Conservation (phyloP, 2,797 vertebrate species). For the Danionella dracula region DNA sequence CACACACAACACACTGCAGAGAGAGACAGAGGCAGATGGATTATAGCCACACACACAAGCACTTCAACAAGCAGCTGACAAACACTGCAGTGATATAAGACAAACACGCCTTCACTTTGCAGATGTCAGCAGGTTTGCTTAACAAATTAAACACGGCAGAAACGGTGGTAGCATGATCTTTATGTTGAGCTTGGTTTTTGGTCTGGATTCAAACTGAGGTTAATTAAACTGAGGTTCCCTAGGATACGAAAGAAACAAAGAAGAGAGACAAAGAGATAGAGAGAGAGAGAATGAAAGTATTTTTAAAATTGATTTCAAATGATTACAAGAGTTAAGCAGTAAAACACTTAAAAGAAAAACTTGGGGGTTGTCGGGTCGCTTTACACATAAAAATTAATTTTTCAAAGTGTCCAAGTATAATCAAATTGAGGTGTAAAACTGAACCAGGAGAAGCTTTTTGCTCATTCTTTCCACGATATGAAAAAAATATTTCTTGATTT, state of each 20-base stretch:
- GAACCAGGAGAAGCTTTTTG: too few species aligned
- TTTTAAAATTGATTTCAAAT: too few species aligned
- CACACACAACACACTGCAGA: neutral
- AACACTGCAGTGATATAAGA: slow-evolving; percentile 19
- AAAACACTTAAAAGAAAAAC: too few species aligned
- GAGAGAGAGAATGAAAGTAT: too few species aligned
- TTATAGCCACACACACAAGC: neutral
- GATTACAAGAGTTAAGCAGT: too few species aligned
- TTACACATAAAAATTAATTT: too few species aligned
- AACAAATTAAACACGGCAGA: slow-evolving; percentile 13
- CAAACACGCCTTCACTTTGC: slow-evolving; percentile 15
- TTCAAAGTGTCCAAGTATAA: too few species aligned
- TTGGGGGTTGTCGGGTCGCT: too few species aligned
- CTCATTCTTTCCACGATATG: too few species aligned
- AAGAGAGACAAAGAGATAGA: too few species aligned
- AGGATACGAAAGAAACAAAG: neutral
- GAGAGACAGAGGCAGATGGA: slow-evolving; percentile 14
- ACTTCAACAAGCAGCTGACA: slow-evolving; percentile 19
- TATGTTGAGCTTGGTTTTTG: neutral
- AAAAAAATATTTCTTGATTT: too few species aligned
- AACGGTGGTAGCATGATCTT: neutral
- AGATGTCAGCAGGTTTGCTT: slow-evolving; percentile 16
- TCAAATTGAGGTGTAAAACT: too few species aligned
- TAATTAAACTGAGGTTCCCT: slow-evolving; percentile 3
- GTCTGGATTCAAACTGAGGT: slow-evolving; percentile 12